Evolutionary conservation across 2,888 invertebrate genomes (phyloP).

Genomic region (Coelopa pilipes): DNA sequence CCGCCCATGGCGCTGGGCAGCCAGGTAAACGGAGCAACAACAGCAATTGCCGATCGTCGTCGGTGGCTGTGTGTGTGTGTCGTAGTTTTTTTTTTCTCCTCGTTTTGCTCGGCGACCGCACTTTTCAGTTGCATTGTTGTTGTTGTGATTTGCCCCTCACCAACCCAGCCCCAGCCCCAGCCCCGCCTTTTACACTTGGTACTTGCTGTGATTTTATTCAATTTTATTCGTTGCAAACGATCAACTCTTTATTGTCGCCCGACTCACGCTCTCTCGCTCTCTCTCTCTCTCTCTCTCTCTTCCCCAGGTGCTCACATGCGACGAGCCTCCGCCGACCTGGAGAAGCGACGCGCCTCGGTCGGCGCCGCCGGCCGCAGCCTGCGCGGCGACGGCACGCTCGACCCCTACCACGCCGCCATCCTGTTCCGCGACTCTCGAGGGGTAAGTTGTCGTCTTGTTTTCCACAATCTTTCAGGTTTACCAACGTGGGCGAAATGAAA

Average conservation of each 20-base stretch:
- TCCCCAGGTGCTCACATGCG: slow-evolving; percentile 80
- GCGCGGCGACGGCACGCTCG: slow-evolving; percentile 77
- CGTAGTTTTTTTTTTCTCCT: neutral
- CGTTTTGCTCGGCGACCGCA: slow-evolving; percentile 29
- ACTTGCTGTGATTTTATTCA: slow-evolving; percentile 44
- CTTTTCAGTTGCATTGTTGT: slow-evolving; percentile 17
- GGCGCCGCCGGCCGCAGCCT: slow-evolving; percentile 71
- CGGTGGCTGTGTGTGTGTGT: neutral
- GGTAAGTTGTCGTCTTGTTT: slow-evolving; percentile 72
- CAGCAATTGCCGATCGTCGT: neutral
- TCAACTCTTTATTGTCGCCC: neutral
- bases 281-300: slow-evolving; percentile 45
- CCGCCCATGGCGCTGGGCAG: neutral
- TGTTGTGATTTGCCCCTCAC: too few species aligned
- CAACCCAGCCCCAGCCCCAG: too few species aligned
- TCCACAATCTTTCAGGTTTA: too few species aligned
- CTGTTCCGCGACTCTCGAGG: slow-evolving; percentile 92
- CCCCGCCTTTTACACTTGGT: slow-evolving; percentile 33
- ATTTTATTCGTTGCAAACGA: slow-evolving; percentile 7
- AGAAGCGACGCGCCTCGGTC: slow-evolving; percentile 81
- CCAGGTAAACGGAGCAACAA: slow-evolving; percentile 13
- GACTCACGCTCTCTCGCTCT: slow-evolving; percentile 23
- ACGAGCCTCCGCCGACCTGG: slow-evolving; percentile 81
- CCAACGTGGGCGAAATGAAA: too few species aligned
- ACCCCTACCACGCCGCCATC: slow-evolving; percentile 90